Conservation (phyloP, 2,797 vertebrate genomes). For the Selene dorsalis region DNA sequence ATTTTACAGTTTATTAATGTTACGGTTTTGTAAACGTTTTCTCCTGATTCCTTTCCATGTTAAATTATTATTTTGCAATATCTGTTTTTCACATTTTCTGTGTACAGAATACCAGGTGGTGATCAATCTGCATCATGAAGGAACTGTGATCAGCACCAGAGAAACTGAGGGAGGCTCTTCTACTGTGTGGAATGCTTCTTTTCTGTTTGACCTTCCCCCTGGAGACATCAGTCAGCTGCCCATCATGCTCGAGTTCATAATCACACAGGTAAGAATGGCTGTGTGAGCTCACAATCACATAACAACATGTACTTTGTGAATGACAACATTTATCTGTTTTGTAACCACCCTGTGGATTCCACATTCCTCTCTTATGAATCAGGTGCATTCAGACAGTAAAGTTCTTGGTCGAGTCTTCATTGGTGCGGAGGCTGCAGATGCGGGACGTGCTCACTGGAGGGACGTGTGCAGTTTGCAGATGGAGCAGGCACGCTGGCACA, state of each 20-base stretch:
- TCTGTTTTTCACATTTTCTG: neutral
- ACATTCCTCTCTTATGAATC: slow-evolving; percentile 45
- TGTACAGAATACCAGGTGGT: slow-evolving; percentile 76
- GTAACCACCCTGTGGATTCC: neutral
- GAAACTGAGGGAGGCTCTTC: slow-evolving; percentile 66
- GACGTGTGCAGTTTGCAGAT: slow-evolving; percentile 80
- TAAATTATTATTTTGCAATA: neutral
- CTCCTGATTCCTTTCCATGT: no score
- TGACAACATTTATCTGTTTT: neutral
- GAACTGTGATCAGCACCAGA: slow-evolving; percentile 68
- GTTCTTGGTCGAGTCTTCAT: slow-evolving; percentile 77
- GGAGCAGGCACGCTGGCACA: slow-evolving; percentile 82
- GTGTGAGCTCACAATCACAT: neutral
- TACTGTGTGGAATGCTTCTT: slow-evolving; percentile 76
- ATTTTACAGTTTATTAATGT: neutral
- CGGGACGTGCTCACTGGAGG: slow-evolving; percentile 81
- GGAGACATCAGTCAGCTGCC: slow-evolving; percentile 75
- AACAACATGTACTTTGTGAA: neutral
- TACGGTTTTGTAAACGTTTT: no score
- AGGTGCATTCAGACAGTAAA: slow-evolving; percentile 47
- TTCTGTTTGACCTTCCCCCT: slow-evolving; percentile 80
- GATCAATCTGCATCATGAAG: slow-evolving; percentile 74
- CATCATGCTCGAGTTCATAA: slow-evolving; percentile 76
- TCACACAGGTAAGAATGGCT: slow-evolving; percentile 72
- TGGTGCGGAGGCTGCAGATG: slow-evolving; percentile 66